Conservation (phyloP, 2,797 vertebrate species). For the Lacerta agilis region DNA sequence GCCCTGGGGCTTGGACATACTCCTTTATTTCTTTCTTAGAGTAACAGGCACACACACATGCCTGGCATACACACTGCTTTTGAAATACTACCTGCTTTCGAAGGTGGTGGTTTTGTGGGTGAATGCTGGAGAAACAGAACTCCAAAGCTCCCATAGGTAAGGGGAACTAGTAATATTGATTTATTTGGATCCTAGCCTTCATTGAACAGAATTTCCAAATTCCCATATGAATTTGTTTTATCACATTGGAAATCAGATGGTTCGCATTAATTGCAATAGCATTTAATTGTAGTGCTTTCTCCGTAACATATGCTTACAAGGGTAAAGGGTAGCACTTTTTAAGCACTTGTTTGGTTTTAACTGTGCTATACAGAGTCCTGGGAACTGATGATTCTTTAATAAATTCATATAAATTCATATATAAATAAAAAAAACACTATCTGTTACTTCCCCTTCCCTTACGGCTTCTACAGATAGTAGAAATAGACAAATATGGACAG, state of each 20-base stretch:
- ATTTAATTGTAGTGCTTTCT: constrained; percentile 21
- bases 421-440: too few relatives aligned
- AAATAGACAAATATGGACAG: too few relatives aligned
- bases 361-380: constrained; percentile 50
- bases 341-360: constrained; percentile 49
- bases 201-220: constrained; percentile 49
- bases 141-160: neutral
- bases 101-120: neutral
- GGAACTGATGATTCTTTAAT: constrained; percentile 47
- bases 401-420: constrained; percentile 54
- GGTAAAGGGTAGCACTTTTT: neutral
- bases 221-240: constrained; percentile 30
- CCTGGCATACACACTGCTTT: neutral
- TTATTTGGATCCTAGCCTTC: constrained; percentile 6
- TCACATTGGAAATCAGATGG: constrained; percentile 56
- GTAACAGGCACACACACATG: too few relatives aligned
- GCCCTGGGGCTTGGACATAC: neutral
- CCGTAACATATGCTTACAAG: constrained; percentile 17
- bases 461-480: too few relatives aligned
- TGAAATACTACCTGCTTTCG: neutral
- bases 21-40: neutral
- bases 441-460: too few relatives aligned
- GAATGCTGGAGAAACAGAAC: neutral
- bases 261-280: constrained; percentile 37
- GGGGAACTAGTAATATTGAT: neutral